Evolutionary conservation across 2,888 invertebrate species (phyloP).

Genomic region (Rosalia funebris): DNA sequence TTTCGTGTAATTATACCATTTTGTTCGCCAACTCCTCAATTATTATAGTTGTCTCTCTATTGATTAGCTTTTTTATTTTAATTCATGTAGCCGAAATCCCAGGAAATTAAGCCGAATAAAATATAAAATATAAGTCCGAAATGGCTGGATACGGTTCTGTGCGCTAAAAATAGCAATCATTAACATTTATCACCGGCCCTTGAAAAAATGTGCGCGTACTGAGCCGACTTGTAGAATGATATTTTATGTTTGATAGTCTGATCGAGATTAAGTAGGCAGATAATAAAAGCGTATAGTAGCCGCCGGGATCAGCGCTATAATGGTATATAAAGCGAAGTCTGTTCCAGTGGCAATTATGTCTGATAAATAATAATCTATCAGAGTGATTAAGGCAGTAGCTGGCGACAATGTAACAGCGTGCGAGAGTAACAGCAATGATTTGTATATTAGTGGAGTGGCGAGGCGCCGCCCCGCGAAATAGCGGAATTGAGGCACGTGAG

Average conservation of each 20-base stretch:
- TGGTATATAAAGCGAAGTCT: conserved; percentile 27
- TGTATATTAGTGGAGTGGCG: conserved; percentile 45
- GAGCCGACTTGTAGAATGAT: conserved; percentile 6
- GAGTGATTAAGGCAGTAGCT: conserved; percentile 58
- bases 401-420: conserved; percentile 51
- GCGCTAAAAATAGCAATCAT: background rate
- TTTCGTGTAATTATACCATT: too few species aligned
- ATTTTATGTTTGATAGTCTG: conserved; percentile 18
- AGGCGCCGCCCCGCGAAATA: conserved; percentile 44
- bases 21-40: too few species aligned
- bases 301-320: background rate
- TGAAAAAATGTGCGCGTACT: background rate
- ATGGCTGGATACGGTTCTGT: background rate
- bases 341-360: conserved; percentile 49
- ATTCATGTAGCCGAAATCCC: too few species aligned
- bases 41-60: too few species aligned
- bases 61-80: too few species aligned
- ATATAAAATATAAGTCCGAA: too few species aligned
- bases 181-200: background rate
- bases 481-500: conserved; percentile 34
- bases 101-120: too few species aligned
- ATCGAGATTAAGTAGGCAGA: conserved; percentile 16
- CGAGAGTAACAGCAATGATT: conserved; percentile 30
- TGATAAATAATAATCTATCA: conserved; percentile 60
- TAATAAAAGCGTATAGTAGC: conserved; percentile 3